A percentile compares a stretch with the other conserved stretches of the same genome.
Conservation (phyloP, 2,888 invertebrate genomes). For the Brachylomia viminalis region DNA sequence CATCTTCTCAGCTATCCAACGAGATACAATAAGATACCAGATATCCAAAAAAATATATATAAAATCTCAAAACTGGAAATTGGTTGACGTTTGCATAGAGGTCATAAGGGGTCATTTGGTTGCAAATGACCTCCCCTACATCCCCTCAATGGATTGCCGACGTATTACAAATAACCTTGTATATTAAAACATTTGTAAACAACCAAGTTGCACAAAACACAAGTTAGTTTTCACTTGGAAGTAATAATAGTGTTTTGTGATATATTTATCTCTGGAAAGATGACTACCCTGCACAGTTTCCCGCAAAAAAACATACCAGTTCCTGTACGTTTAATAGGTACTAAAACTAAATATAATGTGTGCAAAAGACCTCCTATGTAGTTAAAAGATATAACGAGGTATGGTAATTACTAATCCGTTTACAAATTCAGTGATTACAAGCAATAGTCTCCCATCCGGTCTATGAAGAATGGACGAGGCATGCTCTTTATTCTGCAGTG, state of each 20-base stretch:
- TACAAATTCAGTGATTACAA: slow-evolving; percentile 1
- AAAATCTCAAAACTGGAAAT: too few relatives aligned
- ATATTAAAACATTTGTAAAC: background rate
- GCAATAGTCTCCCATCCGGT: background rate
- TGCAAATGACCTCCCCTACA: too few relatives aligned
- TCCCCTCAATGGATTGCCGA: too few relatives aligned
- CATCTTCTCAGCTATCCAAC: too few relatives aligned
- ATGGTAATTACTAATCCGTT: background rate
- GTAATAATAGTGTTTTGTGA: too few relatives aligned
- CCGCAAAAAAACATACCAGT: background rate
- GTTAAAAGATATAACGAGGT: background rate
- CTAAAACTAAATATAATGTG: too few relatives aligned
- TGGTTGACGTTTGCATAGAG: too few relatives aligned
- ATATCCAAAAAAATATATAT: too few relatives aligned
- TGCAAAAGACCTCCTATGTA: background rate
- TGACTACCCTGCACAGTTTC: background rate
- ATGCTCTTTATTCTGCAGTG: background rate
- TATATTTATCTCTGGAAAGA: background rate
- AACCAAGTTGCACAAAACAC: background rate
- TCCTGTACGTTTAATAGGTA: too few relatives aligned
- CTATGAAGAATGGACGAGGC: background rate
- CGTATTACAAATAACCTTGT: too few relatives aligned
- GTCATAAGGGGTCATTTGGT: too few relatives aligned
- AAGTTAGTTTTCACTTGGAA: background rate
- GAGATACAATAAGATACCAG: too few relatives aligned